A percentile compares a stretch with the other conserved stretches of the same genome.
Evolutionary conservation across 2,888 invertebrate genomes (phyloP).

Genomic region (Cyclophora albipunctata): DNA sequence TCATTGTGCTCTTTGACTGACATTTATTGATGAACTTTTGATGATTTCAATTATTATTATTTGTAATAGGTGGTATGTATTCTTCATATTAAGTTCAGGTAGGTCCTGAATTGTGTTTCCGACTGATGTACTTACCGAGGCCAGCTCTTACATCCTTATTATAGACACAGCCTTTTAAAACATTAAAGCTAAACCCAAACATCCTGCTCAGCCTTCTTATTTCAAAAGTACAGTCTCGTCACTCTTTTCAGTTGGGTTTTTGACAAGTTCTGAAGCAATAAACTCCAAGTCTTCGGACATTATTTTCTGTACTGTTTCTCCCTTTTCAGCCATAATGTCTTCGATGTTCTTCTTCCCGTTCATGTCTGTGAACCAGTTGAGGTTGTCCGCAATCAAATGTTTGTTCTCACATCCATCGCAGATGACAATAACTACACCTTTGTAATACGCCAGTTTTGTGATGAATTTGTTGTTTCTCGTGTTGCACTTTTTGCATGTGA

Average conservation of each 20-base stretch:
- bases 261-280: constrained; percentile 53
- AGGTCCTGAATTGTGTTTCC: no score
- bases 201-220: constrained; percentile 10
- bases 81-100: no score
- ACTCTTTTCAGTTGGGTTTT: constrained; percentile 25
- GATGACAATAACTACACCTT: constrained; percentile 93
- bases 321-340: constrained; percentile 89
- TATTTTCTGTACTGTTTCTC: constrained; percentile 83
- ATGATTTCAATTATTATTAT: no score
- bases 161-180: no score
- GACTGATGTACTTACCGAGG: no score
- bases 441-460: constrained; percentile 88
- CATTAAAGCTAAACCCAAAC: no score
- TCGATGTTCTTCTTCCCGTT: constrained; percentile 90
- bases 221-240: constrained; percentile 24
- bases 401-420: constrained; percentile 92
- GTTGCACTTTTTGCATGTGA: constrained; percentile 92
- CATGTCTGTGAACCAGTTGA: constrained; percentile 93
- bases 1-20: no score
- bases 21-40: no score
- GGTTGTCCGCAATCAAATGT: constrained; percentile 96
- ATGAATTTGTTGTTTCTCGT: constrained; percentile 86
- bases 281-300: constrained; percentile 66
- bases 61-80: no score
- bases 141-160: no score